phyloP scores from a whole-genome alignment of 2,888 invertebrate species.

The Sepioteuthis lessoniana region DNA sequence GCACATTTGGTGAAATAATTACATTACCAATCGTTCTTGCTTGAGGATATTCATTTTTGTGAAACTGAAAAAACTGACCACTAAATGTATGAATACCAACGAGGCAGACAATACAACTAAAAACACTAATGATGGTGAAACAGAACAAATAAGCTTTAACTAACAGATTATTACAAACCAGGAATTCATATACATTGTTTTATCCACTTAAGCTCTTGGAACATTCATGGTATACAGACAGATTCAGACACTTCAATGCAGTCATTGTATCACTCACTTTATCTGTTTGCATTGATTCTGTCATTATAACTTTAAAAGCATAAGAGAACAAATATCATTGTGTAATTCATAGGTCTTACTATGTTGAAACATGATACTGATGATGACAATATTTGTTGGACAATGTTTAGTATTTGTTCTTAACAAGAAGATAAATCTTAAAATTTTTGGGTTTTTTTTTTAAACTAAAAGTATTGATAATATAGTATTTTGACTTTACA shows the following conservation, averaged over 20 bases:
- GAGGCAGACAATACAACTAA: not conserved
- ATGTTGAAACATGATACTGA: too few relatives aligned
- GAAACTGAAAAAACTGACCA: not conserved
- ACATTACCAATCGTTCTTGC: not conserved
- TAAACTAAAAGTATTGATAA: too few relatives aligned
- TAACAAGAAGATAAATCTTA: too few relatives aligned
- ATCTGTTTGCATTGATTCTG: not conserved
- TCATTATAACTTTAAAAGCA: not conserved
- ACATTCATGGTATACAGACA: not conserved
- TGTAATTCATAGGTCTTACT: too few relatives aligned
- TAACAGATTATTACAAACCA: too few relatives aligned
- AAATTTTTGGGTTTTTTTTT: too few relatives aligned
- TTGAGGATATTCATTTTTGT: not conserved
- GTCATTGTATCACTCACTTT: not conserved
- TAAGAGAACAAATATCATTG: not conserved
- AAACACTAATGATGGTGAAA: not conserved
- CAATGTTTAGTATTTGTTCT: too few relatives aligned
- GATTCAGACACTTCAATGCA: not conserved
- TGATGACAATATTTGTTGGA: too few relatives aligned
- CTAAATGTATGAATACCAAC: not conserved
- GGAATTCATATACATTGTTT: too few relatives aligned
- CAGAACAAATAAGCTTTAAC: not conserved
- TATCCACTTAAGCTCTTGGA: too few relatives aligned
- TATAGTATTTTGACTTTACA: too few relatives aligned
- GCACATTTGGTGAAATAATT: conserved; percentile 33